These are phyloP conservation scores for Axinella damicornis DNA, from an alignment of 37 sponge, comb jelly and placozoan species.

Conservation along the genomic window DNA sequence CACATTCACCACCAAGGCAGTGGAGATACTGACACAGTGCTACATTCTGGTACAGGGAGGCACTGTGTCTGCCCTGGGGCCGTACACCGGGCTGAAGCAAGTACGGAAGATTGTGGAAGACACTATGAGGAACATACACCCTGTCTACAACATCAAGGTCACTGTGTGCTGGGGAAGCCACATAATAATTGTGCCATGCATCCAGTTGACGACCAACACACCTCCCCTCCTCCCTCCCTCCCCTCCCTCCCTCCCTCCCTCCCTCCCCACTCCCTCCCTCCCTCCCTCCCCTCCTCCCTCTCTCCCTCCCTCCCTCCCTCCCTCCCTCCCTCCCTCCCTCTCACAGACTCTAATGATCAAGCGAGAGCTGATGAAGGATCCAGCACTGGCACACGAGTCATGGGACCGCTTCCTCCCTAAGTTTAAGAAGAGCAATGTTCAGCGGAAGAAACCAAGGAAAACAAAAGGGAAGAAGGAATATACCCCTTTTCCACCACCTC, in stretches of 20 bases:
- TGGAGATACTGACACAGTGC: slow-evolving; percentile 96
- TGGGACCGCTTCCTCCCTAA: slow-evolving; percentile 99
- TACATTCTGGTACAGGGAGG: slow-evolving; percentile 97
- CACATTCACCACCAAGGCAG: no score
- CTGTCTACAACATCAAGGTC: slow-evolving; percentile 99
- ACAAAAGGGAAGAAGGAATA: slow-evolving; percentile 78
- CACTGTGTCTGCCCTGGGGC: slow-evolving; percentile 93
- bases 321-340: neutral
- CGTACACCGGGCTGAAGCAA: slow-evolving; percentile 90
- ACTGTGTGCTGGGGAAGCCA: neutral
- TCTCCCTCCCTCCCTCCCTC: neutral
- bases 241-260: neutral
- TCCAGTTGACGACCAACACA: neutral
- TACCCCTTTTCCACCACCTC: slow-evolving; percentile 99
- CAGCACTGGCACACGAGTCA: slow-evolving; percentile 85
- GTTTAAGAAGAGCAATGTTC: slow-evolving; percentile 92
- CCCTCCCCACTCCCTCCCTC: neutral
- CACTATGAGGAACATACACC: slow-evolving; percentile 99
- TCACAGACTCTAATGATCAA: slow-evolving; percentile 94
- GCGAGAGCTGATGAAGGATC: slow-evolving; percentile 97
- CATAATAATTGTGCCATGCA: neutral
- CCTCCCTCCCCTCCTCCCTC: neutral
- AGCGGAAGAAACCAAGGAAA: slow-evolving; percentile 75
- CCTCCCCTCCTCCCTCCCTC: neutral
- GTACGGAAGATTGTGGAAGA: slow-evolving; percentile 92